Base-by-base conservation (phyloP, 1,140 invertebrate species). In the Calliphora vicina region DNA sequence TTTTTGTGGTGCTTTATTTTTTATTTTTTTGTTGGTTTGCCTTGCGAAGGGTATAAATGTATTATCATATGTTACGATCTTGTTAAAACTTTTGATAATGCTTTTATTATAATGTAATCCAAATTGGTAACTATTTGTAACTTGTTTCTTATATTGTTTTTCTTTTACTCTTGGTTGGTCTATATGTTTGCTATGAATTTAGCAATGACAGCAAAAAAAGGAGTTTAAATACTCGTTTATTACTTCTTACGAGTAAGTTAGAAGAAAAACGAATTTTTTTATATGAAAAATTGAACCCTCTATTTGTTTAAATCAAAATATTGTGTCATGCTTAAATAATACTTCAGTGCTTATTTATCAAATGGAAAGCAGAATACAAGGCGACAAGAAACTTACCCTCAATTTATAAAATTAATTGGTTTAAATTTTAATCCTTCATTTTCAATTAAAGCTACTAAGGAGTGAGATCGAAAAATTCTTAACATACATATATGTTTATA, bases 351-450 rank as follows among this genome's bases (percentile, higher is more conserved):
- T n/a, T n/a, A n/a, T n/a, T n/a, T n/a, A n/a, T n/a, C n/a, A n/a
- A n/a, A n/a, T n/a, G n/a, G n/a, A n/a, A n/a, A n/a, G n/a, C n/a
- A n/a, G n/a, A n/a, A n/a, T n/a, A 74, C 10, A 74, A 29, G 26
- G n/a, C 26, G n/a, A 35, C 17, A 35, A 0, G 2, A 74, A 74
- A 74, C 72, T 74, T 42, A 35, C 17, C 72, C 72, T 35, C 72
- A 74, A 35, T 35, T 27, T 35, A 74, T 35, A 35, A 74, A 74
- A 74, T 74, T 74, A 74, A 74, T 74, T 74, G n/a, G 26, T 35
- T 74, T 74, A 74, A 74, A 74, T 74, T 74, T 74, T 74, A 74
- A 74, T 74, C 72, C 72, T 74, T 74, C 72, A 74, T 74, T 74
- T 74, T 74, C 72, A 74, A 74, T 74, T 74, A 74, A 74, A n/a